A percentile compares a stretch with the other conserved stretches of the same genome.
These are phyloP conservation scores for Villa cingulata DNA, from an alignment of 2,888 invertebrate genomes.

Conservation along the genomic window DNA sequence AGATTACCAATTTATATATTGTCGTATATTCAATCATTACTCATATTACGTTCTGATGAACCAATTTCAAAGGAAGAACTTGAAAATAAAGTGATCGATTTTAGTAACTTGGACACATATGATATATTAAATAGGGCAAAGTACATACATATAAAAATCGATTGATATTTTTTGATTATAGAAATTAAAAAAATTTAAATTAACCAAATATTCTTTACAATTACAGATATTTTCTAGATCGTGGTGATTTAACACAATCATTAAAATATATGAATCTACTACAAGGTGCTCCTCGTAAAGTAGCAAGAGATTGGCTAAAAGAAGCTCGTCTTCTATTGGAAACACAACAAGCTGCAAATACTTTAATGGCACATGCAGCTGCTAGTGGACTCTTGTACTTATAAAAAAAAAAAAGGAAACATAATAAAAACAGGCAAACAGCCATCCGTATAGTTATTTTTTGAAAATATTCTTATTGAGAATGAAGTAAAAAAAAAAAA, in stretches of 20 bases:
- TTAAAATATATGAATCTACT: conserved; percentile 76
- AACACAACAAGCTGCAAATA: conserved; percentile 79
- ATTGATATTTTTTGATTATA: too few species aligned
- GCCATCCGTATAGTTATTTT: too few species aligned
- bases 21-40: conserved; percentile 78
- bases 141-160: conserved; percentile 42
- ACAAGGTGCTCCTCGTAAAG: conserved; percentile 71
- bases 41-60: conserved; percentile 54
- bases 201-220: background rate
- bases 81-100: conserved; percentile 57
- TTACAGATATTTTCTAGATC: conserved; percentile 50
- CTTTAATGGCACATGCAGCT: conserved; percentile 77
- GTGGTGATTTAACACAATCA: conserved; percentile 75
- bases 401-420: conserved; percentile 18
- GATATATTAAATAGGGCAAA: conserved; percentile 81
- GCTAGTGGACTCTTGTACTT: conserved; percentile 43
- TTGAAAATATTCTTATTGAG: too few species aligned
- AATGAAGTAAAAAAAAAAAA: too few species aligned
- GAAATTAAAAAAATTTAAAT: background rate
- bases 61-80: conserved; percentile 62
- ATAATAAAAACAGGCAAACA: too few species aligned
- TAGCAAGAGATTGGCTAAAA: conserved; percentile 76
- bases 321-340: conserved; percentile 73
- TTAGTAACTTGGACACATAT: conserved; percentile 64
- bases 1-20: conserved; percentile 66